Base-by-base conservation (phyloP, 2,113 vertebrate genomes). In the Dascyllus trimaculatus region DNA sequence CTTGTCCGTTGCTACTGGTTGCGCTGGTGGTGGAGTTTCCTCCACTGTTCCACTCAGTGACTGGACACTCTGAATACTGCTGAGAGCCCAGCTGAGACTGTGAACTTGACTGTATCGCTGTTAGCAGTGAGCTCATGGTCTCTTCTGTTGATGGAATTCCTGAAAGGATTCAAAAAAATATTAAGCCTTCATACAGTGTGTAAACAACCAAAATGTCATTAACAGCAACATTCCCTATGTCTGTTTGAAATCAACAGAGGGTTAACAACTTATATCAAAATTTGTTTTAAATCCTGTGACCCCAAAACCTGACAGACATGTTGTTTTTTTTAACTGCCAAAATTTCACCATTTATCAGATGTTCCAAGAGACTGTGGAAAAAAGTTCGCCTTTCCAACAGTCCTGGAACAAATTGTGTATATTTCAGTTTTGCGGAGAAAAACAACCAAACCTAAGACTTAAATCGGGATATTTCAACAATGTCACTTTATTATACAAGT, bases 121-220 rank as follows among this genome's bases (percentile, higher is more conserved):
- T 89, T 22, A 95, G 87, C 76, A 96, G 81, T 18, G 95, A 94
- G 92, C 80, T 95, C 94, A 95, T 93, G 69, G 95, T 93, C 89
- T 95, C 95, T 40, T 96, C 94, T 75, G 94, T 88, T 72, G 94
- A 95, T 60, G 95, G 94, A 89, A 95, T 95, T 91, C 95, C 95
- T 96, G 76, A 43, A 85, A 82, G n/a, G 43, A 72, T 58, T 2
- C 10, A 75, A 65, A 82, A 4, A 65, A n/a, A 67, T 11, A 24
- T 56, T 9, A 18, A 35, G 54, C 40, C 8, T 57, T 5, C 0
- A 25, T 11, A 1, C 0, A 24, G 18, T 2, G 7, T 22, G 11
- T 13, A 53, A 51, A 21, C 13, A 45, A 66, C 3, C 14, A 61
- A 24, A 25, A 6, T 15, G 25, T 24, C 29, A 4, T 48, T 62